phyloP scores from a whole-genome alignment of 2,113 vertebrate species.

The Hystrix brachyura region DNA sequence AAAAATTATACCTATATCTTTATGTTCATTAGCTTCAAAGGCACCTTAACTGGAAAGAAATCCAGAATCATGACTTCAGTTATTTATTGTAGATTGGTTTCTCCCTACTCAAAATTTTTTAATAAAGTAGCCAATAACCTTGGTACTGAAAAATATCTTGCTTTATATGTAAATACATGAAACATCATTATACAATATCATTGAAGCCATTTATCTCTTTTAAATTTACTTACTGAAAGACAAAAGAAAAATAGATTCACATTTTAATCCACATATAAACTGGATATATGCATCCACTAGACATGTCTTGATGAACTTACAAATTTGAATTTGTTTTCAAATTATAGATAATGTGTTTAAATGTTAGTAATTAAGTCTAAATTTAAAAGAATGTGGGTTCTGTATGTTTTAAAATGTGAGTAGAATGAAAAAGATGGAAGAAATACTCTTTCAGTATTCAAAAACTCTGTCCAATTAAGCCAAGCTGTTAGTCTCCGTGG shows the following conservation, averaged over 20 bases:
- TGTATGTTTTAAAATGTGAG: not conserved
- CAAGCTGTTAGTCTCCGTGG: not conserved
- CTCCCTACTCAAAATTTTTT: constrained; percentile 25
- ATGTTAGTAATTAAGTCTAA: not conserved
- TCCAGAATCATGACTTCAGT: not conserved
- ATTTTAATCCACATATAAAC: not conserved
- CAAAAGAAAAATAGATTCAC: not conserved
- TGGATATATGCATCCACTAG: not conserved
- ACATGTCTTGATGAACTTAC: not conserved
- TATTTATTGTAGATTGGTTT: not conserved
- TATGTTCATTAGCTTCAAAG: not conserved
- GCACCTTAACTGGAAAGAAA: not conserved
- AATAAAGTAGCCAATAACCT: not conserved
- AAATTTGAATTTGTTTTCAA: not conserved
- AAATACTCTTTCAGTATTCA: not conserved
- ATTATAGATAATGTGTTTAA: not conserved
- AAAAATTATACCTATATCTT: not conserved
- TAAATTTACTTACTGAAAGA: not conserved
- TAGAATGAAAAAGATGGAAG: not conserved
- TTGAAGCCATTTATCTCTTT: not conserved
- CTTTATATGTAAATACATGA: not conserved
- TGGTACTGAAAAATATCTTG: not conserved
- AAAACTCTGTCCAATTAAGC: not conserved
- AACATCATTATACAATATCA: not conserved
- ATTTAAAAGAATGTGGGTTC: not conserved